Evolutionary conservation across 1,140 invertebrate species (phyloP).

Genomic region (Caenorhabditis briggsae): DNA sequence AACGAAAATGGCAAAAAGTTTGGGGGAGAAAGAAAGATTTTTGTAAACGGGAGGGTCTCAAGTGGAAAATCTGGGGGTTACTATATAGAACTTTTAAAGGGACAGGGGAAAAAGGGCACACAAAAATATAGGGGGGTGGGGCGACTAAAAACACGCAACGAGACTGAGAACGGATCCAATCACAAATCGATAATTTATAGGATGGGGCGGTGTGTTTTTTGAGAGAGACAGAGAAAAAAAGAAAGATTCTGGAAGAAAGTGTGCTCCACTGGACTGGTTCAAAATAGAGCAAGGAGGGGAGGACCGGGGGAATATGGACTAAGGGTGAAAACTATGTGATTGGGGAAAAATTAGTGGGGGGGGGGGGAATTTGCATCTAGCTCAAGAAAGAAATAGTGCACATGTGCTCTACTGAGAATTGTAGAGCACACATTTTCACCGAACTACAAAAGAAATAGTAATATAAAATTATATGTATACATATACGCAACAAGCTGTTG

Average conservation of each 20-base stretch:
- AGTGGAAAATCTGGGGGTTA: slow-evolving; percentile 20
- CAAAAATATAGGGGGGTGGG: not conserved
- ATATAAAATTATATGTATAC: too few relatives aligned
- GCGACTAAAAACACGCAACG: slow-evolving; percentile 46
- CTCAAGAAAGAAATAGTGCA: not conserved
- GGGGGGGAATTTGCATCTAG: slow-evolving; percentile 36
- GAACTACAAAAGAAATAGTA: not conserved
- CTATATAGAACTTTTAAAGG: not conserved
- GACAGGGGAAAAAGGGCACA: not conserved
- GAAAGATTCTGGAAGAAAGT: not conserved
- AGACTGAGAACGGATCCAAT: slow-evolving; percentile 56
- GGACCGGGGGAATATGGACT: not conserved
- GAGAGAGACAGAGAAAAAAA: slow-evolving; percentile 16
- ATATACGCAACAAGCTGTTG: too few relatives aligned
- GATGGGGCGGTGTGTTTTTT: not conserved
- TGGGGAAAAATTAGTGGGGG: not conserved
- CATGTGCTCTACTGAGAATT: not conserved
- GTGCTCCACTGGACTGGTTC: not conserved
- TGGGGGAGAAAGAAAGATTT: slow-evolving; percentile 3
- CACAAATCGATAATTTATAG: slow-evolving; percentile 56
- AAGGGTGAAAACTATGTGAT: not conserved
- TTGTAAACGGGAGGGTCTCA: slow-evolving; percentile 11
- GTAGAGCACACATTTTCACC: not conserved
- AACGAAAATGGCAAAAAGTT: slow-evolving; percentile 30
- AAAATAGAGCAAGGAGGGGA: not conserved